Evolutionary conservation across 1,140 invertebrate genomes (phyloP), one percentile per base, ranked within the genome.

Genomic region (Drosophila grimshawi): DNA sequence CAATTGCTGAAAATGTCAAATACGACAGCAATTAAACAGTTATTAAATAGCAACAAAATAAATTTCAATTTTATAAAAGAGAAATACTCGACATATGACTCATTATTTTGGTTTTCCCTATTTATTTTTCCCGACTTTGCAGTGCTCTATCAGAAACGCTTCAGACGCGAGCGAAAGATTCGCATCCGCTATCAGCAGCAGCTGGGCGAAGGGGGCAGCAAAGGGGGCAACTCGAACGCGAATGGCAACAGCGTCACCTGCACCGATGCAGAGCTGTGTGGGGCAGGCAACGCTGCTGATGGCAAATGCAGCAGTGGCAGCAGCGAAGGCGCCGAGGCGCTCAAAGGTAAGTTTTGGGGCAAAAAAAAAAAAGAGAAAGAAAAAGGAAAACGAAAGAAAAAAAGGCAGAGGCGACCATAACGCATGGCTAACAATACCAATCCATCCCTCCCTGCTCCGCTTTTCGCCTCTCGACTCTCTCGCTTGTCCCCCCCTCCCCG

Each of bases 91-190:
- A 19, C 1, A 19, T 19, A 19, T 19, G 19, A 19, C 19, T 19
- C 19, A n/a, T 33, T 32, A 32, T 5, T 29, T 5, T 29, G 1
- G 30, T 57, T 43, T 19, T 5, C 8, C 35, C 3, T 19, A 52
- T 49, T 35, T 55, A 3, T 35, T 56, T 48, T 7, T 55, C 19
- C 41, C 1, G n/a, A 92, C 82, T 90, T 95, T 94, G 5, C 94
- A 98, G 97, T 96, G 64, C 93, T 96, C 73, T 96, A 97, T 92
- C 96, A 97, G 92, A 97, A 97, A 89, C 95, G 97, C 41, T 94
- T 97, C 91, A 96, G 97, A 93, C 97, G 97, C 85, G 97, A 98
- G 92, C 95, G 96, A 76, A 96, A 97, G 91, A 95, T 95, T 32
- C 94, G 97, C 76, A 95, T 96, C 81, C 95, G 96, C 71, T 94